Evolutionary conservation across 2,888 invertebrate genomes (phyloP), one percentile per base, ranked within the genome.

Genomic region (Trichogramma dendrolimi): DNA sequence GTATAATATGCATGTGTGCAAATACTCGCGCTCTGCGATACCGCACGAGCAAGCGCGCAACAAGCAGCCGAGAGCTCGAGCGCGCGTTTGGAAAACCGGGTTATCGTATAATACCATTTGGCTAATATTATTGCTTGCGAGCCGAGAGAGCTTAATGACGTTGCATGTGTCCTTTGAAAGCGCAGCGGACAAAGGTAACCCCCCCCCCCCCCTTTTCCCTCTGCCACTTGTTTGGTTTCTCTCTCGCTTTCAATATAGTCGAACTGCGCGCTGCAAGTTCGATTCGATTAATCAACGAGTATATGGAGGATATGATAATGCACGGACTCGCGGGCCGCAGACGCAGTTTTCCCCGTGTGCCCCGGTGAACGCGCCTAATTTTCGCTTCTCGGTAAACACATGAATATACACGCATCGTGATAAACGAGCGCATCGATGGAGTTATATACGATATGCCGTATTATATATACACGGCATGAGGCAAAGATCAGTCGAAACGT

Each of bases 121-220:
- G 68, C 70, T 74, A 74, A 74, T 71, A 69, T 72, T 73, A 72
- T 74, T 72, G 69, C 67, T 67, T 46, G 48, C n/a, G 39, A 39
- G 44, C n/a, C 47, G 5, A 27, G 44, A 54, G 4, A 38, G n/a
- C n/a, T 73, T 73, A 71, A 73, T 71, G 71, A 70, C 69, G 66
- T 64, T 65, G 66, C 44, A 48, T 40, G 42, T n/a, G 61, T 27
- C 27, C 27, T 27, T 27, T 27, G 27, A 27, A 27, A 27, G 27
- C 27, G 27, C 1, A 27, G 27, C 27, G 27, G 27, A 27, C 27
- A 27, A 27, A 27, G 27, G 27, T 27, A n/a, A 43, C 53, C 11
- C 39, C n/a, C 46, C 27, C 49, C 43, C 4, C n/a, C 5, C 11
- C 40, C 4, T 40, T 1, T 39, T 11, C 40, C 40, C 14, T 14